A percentile compares a stretch with the other conserved stretches of the same genome.
Evolutionary conservation across 2,797 vertebrate genomes (phyloP).

Genomic region (Pseudochirops corinnae): DNA sequence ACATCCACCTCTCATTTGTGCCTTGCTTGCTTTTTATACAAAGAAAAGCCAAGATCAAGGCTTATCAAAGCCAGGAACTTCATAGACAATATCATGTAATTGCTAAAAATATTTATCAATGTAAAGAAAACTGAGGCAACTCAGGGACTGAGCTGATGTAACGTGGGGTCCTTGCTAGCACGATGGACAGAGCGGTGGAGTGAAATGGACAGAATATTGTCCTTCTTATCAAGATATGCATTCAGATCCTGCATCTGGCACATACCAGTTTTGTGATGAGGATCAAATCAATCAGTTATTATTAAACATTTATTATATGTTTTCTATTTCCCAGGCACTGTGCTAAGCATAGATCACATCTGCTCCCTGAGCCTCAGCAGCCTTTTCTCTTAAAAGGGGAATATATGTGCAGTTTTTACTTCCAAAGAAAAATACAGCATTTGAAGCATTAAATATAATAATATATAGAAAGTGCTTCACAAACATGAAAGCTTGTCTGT

Average conservation of each 20-base stretch:
- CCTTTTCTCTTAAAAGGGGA: not conserved
- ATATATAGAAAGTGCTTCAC: not conserved
- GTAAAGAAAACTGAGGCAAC: not conserved
- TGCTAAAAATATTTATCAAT: not conserved
- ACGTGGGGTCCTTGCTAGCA: not conserved
- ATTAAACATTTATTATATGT: not conserved
- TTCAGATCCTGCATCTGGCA: not conserved
- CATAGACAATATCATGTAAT: not conserved
- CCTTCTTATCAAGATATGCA: not conserved
- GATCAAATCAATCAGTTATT: not conserved
- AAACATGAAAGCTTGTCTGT: not conserved
- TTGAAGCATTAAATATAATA: not conserved
- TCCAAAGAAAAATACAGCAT: not conserved
- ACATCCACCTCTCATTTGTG: not conserved
- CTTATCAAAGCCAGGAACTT: not conserved
- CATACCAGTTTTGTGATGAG: not conserved
- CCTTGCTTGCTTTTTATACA: not conserved
- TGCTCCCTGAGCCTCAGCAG: not conserved
- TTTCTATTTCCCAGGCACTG: not conserved
- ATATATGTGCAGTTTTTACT: not conserved
- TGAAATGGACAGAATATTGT: not conserved
- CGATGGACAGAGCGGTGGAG: not conserved
- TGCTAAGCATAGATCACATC: not conserved
- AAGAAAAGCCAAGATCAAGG: not conserved
- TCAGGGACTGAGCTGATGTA: not conserved